Evolutionary conservation across 2,888 invertebrate genomes (phyloP).

Genomic region (Rotaria macrura): DNA sequence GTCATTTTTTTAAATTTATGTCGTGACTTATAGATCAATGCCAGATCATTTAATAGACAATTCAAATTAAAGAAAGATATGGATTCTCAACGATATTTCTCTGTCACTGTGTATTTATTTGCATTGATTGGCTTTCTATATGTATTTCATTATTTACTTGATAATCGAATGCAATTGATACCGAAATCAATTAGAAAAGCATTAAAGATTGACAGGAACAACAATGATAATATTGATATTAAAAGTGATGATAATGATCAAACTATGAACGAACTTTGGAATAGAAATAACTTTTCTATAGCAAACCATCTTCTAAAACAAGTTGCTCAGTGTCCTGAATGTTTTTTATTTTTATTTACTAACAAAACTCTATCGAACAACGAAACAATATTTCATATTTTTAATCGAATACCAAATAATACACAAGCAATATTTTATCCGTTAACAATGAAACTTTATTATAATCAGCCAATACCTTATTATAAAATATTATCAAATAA

Average conservation of each 20-base stretch:
- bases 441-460: not conserved
- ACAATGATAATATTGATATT: no score
- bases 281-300: not conserved
- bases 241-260: no score
- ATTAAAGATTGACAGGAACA: no score
- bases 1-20: no score
- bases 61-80: not conserved
- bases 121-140: not conserved
- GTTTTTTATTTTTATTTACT: not conserved
- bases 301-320: not conserved
- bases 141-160: not conserved
- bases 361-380: not conserved
- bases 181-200: not conserved
- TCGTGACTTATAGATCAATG: no score
- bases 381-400: not conserved
- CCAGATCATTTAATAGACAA: no score
- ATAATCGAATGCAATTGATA: not conserved
- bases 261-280: not conserved
- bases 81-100: not conserved
- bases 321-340: not conserved
- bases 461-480: not conserved
- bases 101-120: not conserved
- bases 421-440: not conserved
- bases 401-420: not conserved
- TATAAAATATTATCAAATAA: not conserved